phyloP scores from a whole-genome alignment of 2,113 vertebrate genomes.

The Sardina pilchardus region DNA sequence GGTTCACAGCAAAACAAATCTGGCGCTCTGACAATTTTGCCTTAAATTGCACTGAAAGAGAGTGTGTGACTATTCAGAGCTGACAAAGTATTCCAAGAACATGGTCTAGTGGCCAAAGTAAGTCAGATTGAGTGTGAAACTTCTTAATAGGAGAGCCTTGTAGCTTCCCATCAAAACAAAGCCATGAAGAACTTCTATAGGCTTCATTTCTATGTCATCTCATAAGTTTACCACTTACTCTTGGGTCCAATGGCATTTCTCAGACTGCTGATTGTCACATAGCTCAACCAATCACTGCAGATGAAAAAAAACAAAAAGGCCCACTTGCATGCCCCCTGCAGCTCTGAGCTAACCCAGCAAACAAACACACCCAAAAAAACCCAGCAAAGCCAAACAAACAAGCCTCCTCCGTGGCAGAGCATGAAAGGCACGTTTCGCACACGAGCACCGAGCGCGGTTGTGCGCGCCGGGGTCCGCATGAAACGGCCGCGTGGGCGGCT shows the following conservation, averaged over 20 bases:
- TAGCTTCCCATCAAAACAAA: no score
- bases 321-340: background rate
- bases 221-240: no score
- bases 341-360: background rate
- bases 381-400: slow-evolving; percentile 23
- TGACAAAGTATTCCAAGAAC: no score
- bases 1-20: no score
- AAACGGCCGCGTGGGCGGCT: slow-evolving; percentile 32
- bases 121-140: no score
- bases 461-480: background rate
- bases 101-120: no score
- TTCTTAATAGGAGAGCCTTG: no score
- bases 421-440: slow-evolving; percentile 23
- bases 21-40: no score
- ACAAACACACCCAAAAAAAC: slow-evolving; percentile 22
- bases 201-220: no score
- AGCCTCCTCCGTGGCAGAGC: slow-evolving; percentile 23
- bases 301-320: background rate
- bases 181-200: no score
- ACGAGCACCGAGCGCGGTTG: slow-evolving; percentile 26
- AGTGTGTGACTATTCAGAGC: no score
- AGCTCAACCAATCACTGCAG: background rate
- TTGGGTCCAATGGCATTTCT: background rate
- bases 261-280: background rate
- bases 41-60: no score